Conservation (phyloP, 2,113 vertebrate genomes). For the Syngnathus scovelli region DNA sequence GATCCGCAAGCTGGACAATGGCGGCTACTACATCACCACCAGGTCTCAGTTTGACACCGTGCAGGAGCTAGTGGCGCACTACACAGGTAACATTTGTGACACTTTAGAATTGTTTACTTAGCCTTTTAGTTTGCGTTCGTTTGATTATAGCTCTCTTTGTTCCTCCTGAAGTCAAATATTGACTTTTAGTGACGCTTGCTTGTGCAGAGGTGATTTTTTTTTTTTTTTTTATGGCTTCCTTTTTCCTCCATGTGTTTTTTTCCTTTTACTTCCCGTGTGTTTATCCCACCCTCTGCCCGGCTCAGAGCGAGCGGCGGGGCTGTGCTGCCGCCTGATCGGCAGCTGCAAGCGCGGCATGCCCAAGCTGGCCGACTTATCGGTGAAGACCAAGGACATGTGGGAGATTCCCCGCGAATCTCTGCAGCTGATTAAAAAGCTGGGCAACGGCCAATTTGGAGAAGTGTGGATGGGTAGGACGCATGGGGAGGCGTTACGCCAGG, state of each 20-base stretch:
- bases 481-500: conserved; percentile 21
- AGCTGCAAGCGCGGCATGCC: conserved; percentile 85
- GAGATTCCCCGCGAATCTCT: conserved; percentile 89
- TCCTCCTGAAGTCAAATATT: background rate
- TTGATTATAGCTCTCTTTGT: background rate
- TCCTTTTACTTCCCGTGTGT: conserved; percentile 29
- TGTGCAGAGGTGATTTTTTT: conserved; percentile 2
- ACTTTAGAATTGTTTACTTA: background rate
- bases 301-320: conserved; percentile 81
- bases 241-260: conserved; percentile 36
- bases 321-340: conserved; percentile 85
- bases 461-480: conserved; percentile 86
- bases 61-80: conserved; percentile 87
- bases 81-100: conserved; percentile 74
- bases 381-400: conserved; percentile 94
- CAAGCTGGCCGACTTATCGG: conserved; percentile 85
- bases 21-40: conserved; percentile 97
- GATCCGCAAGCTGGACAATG: conserved; percentile 91
- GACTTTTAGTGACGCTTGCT: background rate
- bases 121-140: background rate
- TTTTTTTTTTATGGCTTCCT: conserved; percentile 26
- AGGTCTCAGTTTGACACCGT: conserved; percentile 87
- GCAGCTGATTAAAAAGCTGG: conserved; percentile 87
- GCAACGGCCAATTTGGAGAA: conserved; percentile 92
- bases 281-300: conserved; percentile 29